Evolutionary conservation across 2,113 vertebrate species (phyloP).

Genomic region (Pseudopipra pipra): DNA sequence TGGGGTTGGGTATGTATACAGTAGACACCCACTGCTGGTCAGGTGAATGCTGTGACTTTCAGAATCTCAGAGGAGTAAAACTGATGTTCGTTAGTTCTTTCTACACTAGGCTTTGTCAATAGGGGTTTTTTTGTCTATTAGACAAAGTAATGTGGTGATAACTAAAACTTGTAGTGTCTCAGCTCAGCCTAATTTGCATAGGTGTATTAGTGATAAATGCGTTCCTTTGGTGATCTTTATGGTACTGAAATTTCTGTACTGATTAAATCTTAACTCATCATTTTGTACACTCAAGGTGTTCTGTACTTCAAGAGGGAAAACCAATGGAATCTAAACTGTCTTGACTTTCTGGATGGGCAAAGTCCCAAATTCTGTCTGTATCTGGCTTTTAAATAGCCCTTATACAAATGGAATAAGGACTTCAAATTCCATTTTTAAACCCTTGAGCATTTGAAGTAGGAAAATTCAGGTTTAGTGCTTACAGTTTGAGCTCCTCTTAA

Average conservation of each 20-base stretch:
- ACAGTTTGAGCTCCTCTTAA: neutral
- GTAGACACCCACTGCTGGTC: neutral
- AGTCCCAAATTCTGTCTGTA: neutral
- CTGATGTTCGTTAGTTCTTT: neutral
- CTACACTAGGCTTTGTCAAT: neutral
- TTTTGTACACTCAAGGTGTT: neutral
- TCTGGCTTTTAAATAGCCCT: neutral
- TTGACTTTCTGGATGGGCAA: neutral
- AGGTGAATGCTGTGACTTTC: neutral
- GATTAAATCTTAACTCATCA: neutral
- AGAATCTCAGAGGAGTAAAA: neutral
- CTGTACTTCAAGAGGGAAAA: neutral
- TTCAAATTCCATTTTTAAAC: neutral
- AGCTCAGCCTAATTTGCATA: neutral
- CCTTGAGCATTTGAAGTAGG: neutral
- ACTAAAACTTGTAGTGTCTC: neutral
- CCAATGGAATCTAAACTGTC: neutral
- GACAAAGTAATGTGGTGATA: neutral
- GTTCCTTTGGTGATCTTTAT: neutral
- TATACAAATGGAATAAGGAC: neutral
- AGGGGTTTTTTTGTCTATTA: neutral
- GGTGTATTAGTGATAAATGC: neutral
- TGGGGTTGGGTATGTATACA: neutral
- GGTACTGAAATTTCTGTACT: neutral
- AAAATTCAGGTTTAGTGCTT: neutral